Base-by-base conservation (phyloP, 2,797 vertebrate genomes). In the Sebastes iracundus region DNA sequence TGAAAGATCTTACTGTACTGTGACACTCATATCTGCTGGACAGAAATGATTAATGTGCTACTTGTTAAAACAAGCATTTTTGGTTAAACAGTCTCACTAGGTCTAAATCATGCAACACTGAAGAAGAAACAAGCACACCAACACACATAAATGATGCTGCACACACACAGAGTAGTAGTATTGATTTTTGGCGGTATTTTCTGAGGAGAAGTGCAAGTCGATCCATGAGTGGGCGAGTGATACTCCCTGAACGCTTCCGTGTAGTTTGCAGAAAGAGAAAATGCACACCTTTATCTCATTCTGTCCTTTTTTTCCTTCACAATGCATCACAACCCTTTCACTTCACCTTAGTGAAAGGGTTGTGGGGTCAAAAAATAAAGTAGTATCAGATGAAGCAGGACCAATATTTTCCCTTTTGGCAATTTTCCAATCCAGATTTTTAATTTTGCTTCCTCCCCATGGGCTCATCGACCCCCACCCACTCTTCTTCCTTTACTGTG, bases 111-210 rank as follows among this genome's bases (percentile, higher is more conserved):
- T 52, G 53, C 16, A 75, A 55, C 23, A 78, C 23, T 70, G 25
- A 33, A 66, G 79, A 49, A 60, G 30, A 60, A 62, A 25, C 23
- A 74, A 62, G 62, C 82, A 63, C 62, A 58, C 61, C 27, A 22
- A 61, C 59, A 68, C 53, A 77, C 32, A 55, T 2, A 60, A 52
- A 82, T 72, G 56, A 75, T 32, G 38, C 5, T 70, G 72, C 65
- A 69, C 74, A 72, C 42, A n/a, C 75, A 86, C 55, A 58, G 35
- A 83, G 80, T 87, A 87, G 88, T 90, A 88, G 27, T 84, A 92
- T 93, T 86, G 92, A 93, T 94, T 88, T 85, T 79, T 80, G 30
- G 22, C 38, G 68, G 79, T 82, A 82, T 89, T 90, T 87, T 87
- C 84, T 82, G 75, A 82, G 68, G 81, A 80, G 75, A 84, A 69